These are phyloP conservation scores for Carduelis carduelis DNA, from an alignment of 2,797 vertebrate species.

Conservation along the genomic window DNA sequence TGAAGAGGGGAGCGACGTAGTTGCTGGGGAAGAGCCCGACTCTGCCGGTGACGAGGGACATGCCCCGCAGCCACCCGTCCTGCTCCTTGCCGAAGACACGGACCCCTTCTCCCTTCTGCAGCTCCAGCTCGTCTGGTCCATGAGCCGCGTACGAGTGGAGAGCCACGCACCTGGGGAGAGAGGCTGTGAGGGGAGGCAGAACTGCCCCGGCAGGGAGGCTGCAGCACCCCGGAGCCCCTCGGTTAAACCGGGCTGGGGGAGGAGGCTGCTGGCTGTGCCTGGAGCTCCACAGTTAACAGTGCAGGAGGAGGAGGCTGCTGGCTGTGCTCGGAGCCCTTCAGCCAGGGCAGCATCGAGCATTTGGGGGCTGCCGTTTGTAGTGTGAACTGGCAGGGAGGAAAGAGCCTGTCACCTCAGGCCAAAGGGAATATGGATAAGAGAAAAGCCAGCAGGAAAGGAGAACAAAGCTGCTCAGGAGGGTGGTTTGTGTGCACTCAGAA, in stretches of 20 bases:
- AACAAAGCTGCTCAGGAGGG: background rate
- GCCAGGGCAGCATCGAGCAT: accelerated
- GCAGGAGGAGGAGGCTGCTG: no score
- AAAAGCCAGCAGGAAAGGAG: background rate
- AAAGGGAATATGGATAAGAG: background rate
- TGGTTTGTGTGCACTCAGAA: background rate
- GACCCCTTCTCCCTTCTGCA: conserved; percentile 92
- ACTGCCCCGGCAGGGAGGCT: accelerated
- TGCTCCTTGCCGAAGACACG: conserved; percentile 89
- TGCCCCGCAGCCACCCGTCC: conserved; percentile 91
- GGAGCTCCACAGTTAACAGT: background rate
- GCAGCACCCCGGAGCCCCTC: accelerated
- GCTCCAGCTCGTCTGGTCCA: conserved; percentile 86
- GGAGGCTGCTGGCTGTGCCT: background rate
- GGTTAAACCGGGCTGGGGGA: background rate
- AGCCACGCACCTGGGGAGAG: conserved; percentile 83
- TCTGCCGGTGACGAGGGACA: conserved; percentile 90
- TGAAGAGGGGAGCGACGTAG: conserved; percentile 89
- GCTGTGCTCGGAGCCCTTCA: background rate
- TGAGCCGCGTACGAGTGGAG: conserved; percentile 86
- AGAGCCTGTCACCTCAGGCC: background rate
- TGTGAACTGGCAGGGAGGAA: background rate
- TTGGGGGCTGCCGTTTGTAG: background rate
- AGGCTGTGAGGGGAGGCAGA: background rate
- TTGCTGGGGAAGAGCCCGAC: conserved; percentile 90